Percentiles rank a stretch among this genome's conserved stretches.
These are phyloP conservation scores for Ochropleura leucogaster DNA, from an alignment of 2,888 invertebrate genomes.

Conservation along the genomic window DNA sequence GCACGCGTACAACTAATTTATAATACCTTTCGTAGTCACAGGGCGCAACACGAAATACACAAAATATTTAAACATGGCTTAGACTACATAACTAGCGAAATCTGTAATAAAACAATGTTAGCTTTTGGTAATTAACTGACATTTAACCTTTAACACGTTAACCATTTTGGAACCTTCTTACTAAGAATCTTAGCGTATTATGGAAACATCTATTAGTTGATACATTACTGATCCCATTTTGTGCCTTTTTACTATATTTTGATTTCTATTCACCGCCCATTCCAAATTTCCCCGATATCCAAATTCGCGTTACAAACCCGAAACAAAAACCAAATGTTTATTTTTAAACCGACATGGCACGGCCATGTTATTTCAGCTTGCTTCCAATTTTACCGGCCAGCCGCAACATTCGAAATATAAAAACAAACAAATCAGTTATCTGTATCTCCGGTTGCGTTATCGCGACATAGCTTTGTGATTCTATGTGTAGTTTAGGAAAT, in stretches of 20 bases:
- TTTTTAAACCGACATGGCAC: constrained; percentile 20
- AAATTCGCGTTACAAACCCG: background rate
- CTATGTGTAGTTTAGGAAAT: background rate
- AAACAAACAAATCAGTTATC: constrained; percentile 35
- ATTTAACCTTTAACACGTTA: no score
- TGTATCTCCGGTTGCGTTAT: constrained; percentile 27
- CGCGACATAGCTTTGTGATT: constrained; percentile 34
- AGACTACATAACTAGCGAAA: no score
- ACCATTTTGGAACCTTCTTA: no score
- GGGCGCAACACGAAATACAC: background rate
- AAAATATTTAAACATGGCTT: background rate
- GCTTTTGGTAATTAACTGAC: no score
- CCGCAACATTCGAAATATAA: constrained; percentile 45
- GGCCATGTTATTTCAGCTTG: constrained; percentile 54
- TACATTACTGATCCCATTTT: background rate
- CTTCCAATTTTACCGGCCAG: constrained; percentile 62
- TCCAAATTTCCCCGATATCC: background rate
- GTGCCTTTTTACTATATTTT: background rate
- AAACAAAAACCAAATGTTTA: constrained; percentile 29
- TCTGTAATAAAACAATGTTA: no score
- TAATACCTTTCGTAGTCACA: constrained; percentile 37
- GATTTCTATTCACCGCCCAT: background rate
- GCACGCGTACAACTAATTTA: constrained; percentile 49
- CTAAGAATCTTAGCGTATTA: no score
- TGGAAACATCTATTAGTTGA: no score